A percentile compares a stretch with the other conserved stretches of the same genome.
Evolutionary conservation across 2,797 vertebrate genomes (phyloP).

Genomic region (Borostomias antarcticus): DNA sequence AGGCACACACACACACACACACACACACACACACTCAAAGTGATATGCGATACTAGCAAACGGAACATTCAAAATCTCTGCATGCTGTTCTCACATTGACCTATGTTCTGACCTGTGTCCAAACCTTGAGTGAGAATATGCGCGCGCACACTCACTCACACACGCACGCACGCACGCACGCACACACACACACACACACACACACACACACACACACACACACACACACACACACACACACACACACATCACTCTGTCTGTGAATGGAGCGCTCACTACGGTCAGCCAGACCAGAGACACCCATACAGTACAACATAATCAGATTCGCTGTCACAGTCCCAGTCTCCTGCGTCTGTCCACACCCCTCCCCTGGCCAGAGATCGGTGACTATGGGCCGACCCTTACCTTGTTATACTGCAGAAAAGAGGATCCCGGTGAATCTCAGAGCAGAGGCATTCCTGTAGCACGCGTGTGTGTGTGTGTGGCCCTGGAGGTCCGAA

Average conservation of each 20-base stretch:
- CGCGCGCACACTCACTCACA: background rate
- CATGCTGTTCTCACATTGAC: too few relatives aligned
- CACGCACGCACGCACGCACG: background rate
- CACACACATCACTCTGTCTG: background rate
- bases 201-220: too few relatives aligned
- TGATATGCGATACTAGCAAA: too few relatives aligned
- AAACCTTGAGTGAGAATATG: too few relatives aligned
- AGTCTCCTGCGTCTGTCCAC: background rate
- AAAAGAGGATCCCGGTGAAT: constrained; percentile 28
- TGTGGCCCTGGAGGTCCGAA: constrained; percentile 9
- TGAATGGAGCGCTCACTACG: background rate
- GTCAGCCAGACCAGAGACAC: constrained; percentile 11
- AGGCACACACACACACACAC: too few relatives aligned
- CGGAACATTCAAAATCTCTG: too few relatives aligned
- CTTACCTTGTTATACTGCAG: constrained; percentile 49
- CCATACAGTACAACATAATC: too few relatives aligned
- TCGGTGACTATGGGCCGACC: background rate
- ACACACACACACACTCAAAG: too few relatives aligned
- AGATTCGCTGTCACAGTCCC: background rate
- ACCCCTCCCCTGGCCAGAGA: too few relatives aligned
- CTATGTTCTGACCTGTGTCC: too few relatives aligned
- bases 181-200: background rate
- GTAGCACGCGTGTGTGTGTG: constrained; percentile 20
- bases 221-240: too few relatives aligned
- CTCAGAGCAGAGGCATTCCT: constrained; percentile 51